phyloP scores from a whole-genome alignment of 2,113 vertebrate species.

The Oreochromis niloticus region DNA sequence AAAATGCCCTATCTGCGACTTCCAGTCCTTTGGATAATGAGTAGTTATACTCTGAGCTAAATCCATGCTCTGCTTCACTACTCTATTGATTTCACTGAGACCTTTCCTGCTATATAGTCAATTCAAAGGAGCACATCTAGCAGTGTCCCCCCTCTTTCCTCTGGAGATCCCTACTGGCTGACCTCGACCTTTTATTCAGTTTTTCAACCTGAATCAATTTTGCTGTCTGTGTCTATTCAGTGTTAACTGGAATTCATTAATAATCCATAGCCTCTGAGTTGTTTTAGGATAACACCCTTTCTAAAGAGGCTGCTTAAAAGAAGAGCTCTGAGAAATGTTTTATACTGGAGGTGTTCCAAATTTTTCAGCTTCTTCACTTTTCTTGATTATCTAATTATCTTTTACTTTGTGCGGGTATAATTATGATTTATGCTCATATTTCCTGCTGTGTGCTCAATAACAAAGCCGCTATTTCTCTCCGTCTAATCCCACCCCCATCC shows the following conservation, averaged over 20 bases:
- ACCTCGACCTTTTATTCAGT: constrained; percentile 28
- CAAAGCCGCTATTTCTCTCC: constrained; percentile 4
- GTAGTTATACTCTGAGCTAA: constrained; percentile 54
- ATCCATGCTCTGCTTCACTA: constrained; percentile 58
- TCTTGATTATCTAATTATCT: not conserved
- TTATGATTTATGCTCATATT: not conserved
- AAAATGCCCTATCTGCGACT: constrained; percentile 70
- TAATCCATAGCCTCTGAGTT: not conserved
- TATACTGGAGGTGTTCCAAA: not conserved
- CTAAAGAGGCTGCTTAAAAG: not conserved
- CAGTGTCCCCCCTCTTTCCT: constrained; percentile 10
- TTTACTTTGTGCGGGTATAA: not conserved
- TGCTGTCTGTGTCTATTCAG: not conserved
- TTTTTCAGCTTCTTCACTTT: not conserved
- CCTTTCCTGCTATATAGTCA: constrained; percentile 40
- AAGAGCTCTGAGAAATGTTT: not conserved
- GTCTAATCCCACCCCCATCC: not conserved
- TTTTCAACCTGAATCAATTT: not conserved
- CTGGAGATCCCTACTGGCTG: constrained; percentile 17
- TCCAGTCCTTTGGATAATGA: constrained; percentile 68
- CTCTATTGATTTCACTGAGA: constrained; percentile 62
- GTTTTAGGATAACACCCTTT: not conserved
- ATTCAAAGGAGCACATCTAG: constrained; percentile 33
- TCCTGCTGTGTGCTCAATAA: not conserved
- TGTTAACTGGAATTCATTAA: constrained; percentile 11